Base-by-base conservation (phyloP, 2,113 vertebrate genomes). In the Ginglymostoma cirratum region DNA sequence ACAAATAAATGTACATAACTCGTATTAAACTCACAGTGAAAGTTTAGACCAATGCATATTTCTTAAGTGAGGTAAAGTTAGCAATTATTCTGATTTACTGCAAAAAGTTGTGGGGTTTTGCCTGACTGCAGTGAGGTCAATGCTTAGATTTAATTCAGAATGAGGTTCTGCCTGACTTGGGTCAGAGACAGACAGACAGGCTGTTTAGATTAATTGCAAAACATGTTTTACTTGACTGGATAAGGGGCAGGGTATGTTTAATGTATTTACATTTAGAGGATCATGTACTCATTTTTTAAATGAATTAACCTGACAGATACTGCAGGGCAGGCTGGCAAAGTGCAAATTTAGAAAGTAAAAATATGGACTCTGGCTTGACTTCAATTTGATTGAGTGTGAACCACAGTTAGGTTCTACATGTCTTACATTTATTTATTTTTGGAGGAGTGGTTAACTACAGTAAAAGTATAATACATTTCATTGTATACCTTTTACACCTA, bases 361-460 rank as follows among this genome's bases (percentile, higher is more conserved):
- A 52, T 89, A 89, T 14, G 12, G 27, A 4, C 55, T 55, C 52
- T 14, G 19, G 34, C 34, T 8, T 38, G 21, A 65, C 65, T 19
- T 93, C 55, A 66, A 15, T n/a, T 93, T 67, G 89, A 24, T 66
- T 93, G 52, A 34, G 27, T 90, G 48, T 90, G 34, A 38, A 67
- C 15, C n/a, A n/a, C 15, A 67, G n/a, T 93, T 66, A 66, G 34
- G 55, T 93, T 34, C 17, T 66, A 23, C 17, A 2, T 93, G 34
- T 67, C 42, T 83, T 83, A 83, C 45, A 23, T 45, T 83, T 83
- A 93, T 93, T 93, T 93, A 67, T 67, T 93, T 65, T 93, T 93
- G 34, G 34, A 93, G 89, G 89, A 93, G 61, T 93, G 89, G 34
- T 66, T 93, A 67, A 93, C 89, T 93, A 21, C 89, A 92, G 34